Conservation (phyloP, 2,113 vertebrate genomes). For the Calidris pugnax region DNA sequence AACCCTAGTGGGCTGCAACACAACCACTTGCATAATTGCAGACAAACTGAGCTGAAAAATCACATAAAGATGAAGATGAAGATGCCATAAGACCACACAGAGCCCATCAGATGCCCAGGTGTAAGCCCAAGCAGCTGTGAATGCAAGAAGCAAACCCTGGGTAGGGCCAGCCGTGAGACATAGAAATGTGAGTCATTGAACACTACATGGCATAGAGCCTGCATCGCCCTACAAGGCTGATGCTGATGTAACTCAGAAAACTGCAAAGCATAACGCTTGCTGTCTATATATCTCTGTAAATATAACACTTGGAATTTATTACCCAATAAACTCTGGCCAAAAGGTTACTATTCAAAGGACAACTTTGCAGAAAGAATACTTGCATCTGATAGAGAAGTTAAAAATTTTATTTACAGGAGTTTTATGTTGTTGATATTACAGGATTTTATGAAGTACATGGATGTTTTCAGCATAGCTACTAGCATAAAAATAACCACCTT, state of each 20-base stretch:
- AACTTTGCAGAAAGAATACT: background rate
- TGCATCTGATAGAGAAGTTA: background rate
- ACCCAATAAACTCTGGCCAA: slow-evolving; percentile 27
- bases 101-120: background rate
- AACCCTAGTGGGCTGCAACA: background rate
- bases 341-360: background rate
- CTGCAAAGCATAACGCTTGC: background rate
- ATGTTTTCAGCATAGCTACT: background rate
- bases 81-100: background rate
- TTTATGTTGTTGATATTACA: background rate
- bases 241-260: background rate
- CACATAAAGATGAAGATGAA: background rate
- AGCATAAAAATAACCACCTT: background rate
- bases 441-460: background rate
- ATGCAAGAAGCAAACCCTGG: background rate
- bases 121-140: background rate
- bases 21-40: background rate
- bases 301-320: slow-evolving; percentile 29
- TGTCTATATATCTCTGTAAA: background rate
- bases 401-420: background rate
- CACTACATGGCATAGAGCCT: background rate
- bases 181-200: background rate
- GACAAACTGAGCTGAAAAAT: background rate
- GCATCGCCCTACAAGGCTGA: background rate
- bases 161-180: background rate